A percentile compares a stretch with the other conserved stretches of the same genome.
Evolutionary conservation across 2,113 vertebrate species (phyloP).

Genomic region (Psittacula cyanocephala): DNA sequence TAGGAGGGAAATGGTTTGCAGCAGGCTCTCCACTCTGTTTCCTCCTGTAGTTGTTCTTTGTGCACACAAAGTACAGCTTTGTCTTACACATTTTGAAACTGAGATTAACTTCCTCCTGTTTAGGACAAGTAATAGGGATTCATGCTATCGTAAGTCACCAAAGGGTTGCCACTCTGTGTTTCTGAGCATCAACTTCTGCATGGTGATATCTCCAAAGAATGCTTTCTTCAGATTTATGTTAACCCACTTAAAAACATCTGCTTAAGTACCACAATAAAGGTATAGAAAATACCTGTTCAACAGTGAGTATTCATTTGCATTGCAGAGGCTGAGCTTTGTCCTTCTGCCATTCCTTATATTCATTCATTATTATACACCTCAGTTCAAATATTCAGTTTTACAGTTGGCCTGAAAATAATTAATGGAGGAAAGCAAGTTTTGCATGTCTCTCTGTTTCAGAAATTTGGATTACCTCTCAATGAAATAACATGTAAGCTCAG

Average conservation of each 20-base stretch:
- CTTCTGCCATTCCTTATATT: background rate
- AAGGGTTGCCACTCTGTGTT: background rate
- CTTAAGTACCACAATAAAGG: background rate
- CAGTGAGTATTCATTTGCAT: background rate
- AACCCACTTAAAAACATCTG: background rate
- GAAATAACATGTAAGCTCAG: background rate
- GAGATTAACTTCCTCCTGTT: background rate
- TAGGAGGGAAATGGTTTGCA: background rate
- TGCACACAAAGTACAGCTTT: background rate
- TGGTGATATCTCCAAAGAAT: background rate
- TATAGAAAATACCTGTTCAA: background rate
- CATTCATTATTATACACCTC: background rate
- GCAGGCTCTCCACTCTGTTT: background rate
- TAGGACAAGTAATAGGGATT: background rate
- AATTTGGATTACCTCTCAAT: background rate
- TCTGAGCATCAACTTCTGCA: background rate
- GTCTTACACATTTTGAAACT: background rate
- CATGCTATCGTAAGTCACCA: background rate
- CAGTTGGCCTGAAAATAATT: background rate
- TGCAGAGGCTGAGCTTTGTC: background rate
- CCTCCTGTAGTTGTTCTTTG: background rate
- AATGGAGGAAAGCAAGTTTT: background rate
- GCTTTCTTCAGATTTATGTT: background rate
- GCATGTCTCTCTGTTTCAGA: background rate
- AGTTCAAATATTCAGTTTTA: background rate